Evolutionary conservation across 2,888 invertebrate genomes (phyloP).

Genomic region (Dorcus hopei): DNA sequence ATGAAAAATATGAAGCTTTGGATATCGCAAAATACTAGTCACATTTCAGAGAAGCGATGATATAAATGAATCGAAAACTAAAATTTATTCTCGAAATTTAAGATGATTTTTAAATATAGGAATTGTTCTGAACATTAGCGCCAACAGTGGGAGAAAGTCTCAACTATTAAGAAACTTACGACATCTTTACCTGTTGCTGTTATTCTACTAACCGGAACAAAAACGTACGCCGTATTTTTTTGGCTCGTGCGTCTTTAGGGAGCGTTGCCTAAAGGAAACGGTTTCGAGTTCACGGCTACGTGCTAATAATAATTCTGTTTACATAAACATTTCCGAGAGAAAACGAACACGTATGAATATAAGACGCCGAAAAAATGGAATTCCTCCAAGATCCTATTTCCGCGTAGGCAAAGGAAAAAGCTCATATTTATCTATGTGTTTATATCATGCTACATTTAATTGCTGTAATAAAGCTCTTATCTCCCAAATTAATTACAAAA

Average conservation of each 20-base stretch:
- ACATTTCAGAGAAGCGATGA: background rate
- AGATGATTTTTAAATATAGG: background rate
- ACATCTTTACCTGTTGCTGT: constrained; percentile 43
- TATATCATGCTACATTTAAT: no score
- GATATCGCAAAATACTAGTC: background rate
- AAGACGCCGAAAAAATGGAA: no score
- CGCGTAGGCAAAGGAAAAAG: no score
- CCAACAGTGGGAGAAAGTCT: constrained; percentile 42
- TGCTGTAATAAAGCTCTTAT: no score
- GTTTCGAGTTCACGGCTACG: constrained; percentile 2
- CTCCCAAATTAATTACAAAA: no score
- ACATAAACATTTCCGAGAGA: no score
- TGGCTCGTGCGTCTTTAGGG: constrained; percentile 5
- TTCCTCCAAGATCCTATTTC: no score
- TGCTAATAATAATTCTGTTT: background rate
- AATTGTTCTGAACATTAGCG: constrained; percentile 35
- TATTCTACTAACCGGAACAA: constrained; percentile 28
- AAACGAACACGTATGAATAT: no score
- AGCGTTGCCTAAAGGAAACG: background rate
- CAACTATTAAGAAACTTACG: constrained; percentile 39
- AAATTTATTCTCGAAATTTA: background rate
- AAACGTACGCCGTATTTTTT: constrained; percentile 23
- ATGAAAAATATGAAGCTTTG: constrained; percentile 34
- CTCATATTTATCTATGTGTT: no score
- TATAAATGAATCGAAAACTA: constrained; percentile 1